Base-by-base conservation (phyloP, 1,140 invertebrate genomes). In the Sinonovacula constricta region DNA sequence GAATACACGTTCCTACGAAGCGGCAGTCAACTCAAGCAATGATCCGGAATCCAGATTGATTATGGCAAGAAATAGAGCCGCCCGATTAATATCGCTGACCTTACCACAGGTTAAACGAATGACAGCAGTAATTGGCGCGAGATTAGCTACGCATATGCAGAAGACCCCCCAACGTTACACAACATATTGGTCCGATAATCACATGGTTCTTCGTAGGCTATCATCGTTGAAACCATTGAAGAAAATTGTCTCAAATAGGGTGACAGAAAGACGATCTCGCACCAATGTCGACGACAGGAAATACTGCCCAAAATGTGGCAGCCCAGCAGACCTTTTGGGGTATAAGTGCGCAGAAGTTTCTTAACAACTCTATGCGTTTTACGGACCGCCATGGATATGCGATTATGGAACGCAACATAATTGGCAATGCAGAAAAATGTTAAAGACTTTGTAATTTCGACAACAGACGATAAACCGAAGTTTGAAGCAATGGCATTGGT, bases 191-290 rank as follows among this genome's bases (percentile, higher is more conserved):
- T 79, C 45, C 24, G 80, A 81, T 34, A 83, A 69, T 66, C 63
- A 81, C 22, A 83, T 81, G 18, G 70, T 75, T 24, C 45, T 83
- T 14, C 70, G 67, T 45, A 79, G 75, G 76, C 24, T 83, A 4
- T 33, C 22, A 36, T 68, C 54, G 28, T 57, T 59, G 15, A 60
- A 74, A 65, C 14, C 33, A 57, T 39, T 68, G 54, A 70, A 63
- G 28, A 45, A 28, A 62, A 81, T 83, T 74, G 67, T 81, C 12
- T 18, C n/a, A 39, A 59, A 60, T 28, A 7, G 79, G 7, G 54
- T 76, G 12, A 18, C 28, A n/a, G 71, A 81, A 66, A 69, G 76
- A 5, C 28, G 54, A 31, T 5, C 26, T 24, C 22, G 56, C 14
- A 62, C 57, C 15, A 18, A 33, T 4, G 56, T 67, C 33, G 7